Percentiles rank a stretch among this genome's conserved stretches.
Conservation (phyloP, 2,113 vertebrate species). For the Tychaedon coryphoeus region DNA sequence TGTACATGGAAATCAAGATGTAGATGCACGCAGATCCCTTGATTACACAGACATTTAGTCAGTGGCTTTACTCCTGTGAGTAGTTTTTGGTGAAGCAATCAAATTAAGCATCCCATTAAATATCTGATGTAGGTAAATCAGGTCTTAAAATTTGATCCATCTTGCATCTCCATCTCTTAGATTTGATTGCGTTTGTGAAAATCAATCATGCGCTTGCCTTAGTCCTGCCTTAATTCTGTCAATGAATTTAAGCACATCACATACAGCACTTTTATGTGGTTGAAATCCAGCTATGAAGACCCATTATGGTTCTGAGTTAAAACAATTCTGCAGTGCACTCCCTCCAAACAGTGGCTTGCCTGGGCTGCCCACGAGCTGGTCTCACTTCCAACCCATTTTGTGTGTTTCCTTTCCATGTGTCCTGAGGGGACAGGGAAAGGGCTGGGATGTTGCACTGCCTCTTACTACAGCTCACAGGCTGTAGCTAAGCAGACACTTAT, state of each 20-base stretch:
- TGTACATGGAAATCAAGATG: background rate
- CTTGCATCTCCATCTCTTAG: background rate
- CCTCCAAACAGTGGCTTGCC: background rate
- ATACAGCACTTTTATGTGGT: background rate
- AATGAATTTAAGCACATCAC: background rate
- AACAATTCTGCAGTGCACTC: background rate
- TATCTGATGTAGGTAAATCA: conserved; percentile 25
- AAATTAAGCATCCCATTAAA: conserved; percentile 42
- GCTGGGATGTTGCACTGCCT: background rate
- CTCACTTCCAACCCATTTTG: background rate
- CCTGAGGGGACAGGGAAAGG: background rate
- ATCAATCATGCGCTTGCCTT: background rate
- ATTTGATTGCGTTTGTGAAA: background rate
- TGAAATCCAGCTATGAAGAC: background rate
- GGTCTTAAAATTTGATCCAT: background rate
- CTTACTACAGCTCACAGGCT: background rate
- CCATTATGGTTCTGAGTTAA: background rate
- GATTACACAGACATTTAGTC: background rate
- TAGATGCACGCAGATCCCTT: background rate
- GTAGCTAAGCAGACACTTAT: background rate
- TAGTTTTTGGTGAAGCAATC: conserved; percentile 28
- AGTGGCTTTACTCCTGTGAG: background rate
- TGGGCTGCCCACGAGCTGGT: background rate
- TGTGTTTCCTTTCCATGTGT: rapidly evolving
- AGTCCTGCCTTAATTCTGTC: background rate